Evolutionary conservation across 2,797 vertebrate species (phyloP), one percentile per base, ranked within the genome.

Genomic region (Odontamblyopus lacepedii): DNA sequence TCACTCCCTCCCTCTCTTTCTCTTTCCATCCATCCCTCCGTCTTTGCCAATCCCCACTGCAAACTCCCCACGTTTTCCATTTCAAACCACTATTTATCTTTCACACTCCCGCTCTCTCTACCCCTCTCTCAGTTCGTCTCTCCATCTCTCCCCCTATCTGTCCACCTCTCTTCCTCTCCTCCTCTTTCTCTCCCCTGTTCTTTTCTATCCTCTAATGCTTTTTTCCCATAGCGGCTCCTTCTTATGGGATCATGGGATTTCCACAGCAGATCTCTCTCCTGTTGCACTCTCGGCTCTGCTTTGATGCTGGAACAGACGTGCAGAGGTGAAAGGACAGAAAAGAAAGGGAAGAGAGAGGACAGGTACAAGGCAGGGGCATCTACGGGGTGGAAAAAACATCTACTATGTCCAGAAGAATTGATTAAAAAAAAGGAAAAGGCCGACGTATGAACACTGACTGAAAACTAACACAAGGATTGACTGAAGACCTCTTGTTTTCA

Each of bases 291-390:
- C 71, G 66, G 67, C 50, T 73, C 76, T 35, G 57, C 67, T 81
- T 76, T 71, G 71, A 70, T 77, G 65, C 69, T 44, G 64, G 73
- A 72, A 75, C 59, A 76, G 53, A 76, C 63, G 63, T 63, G 66
- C 35, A 55, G 9, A 35, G 78, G 74, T 74, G 75, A 79, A 86
- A 85, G 6, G 15, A 12, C 1, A 30, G 29, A 8, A 1, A 4
- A 16, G 1, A 59, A 12, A 1, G 26, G 12, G 12, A 26, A 18
- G 1, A 60, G 13, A 2, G 27, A n/a, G 13, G 13, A 60, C 57
- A 30, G 26, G 27, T 16, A 29, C 57, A 60, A 23, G 7, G 9
- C 55, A 55, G 53, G 7, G 53, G 9, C 3, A 12, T n/a, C 23
- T 18, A 53, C 4, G 2, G 6, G 50, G 18, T 9, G 35, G 35